A percentile compares a stretch with the other conserved stretches of the same genome.
Evolutionary conservation across 2,888 invertebrate species (phyloP).

Genomic region (Hypomecis punctinalis): DNA sequence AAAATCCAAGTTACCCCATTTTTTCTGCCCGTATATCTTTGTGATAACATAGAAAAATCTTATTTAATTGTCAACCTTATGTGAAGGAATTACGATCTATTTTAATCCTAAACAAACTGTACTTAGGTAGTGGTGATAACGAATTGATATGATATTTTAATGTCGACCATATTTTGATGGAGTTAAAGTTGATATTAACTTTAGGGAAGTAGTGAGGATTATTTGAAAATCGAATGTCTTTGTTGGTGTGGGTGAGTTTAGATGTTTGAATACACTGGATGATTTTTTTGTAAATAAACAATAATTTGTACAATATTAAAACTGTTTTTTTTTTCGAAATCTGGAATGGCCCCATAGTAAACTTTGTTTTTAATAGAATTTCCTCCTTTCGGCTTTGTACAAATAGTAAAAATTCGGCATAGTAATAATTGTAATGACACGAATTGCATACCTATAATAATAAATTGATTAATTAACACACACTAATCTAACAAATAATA

Average conservation of each 20-base stretch:
- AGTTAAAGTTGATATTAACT: background rate
- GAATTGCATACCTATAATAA: too few species aligned
- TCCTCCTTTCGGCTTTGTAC: too few species aligned
- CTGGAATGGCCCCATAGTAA: too few species aligned
- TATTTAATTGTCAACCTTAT: conserved; percentile 17
- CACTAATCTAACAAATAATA: too few species aligned
- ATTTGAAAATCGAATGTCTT: conserved; percentile 43
- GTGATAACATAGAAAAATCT: conserved; percentile 28
- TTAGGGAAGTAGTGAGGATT: conserved; percentile 30
- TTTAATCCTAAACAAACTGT: background rate
- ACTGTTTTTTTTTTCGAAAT: too few species aligned
- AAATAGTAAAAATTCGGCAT: too few species aligned
- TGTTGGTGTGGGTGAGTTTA: conserved; percentile 40
- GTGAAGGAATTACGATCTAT: background rate
- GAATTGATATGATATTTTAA: background rate
- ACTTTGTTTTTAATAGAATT: too few species aligned
- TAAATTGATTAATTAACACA: too few species aligned
- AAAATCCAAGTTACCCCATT: conserved; percentile 41
- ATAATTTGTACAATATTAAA: background rate
- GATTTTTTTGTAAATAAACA: conserved; percentile 21
- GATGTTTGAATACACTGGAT: conserved; percentile 31
- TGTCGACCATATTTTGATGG: background rate
- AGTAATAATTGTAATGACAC: too few species aligned
- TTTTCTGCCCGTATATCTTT: conserved; percentile 34
- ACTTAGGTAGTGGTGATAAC: background rate